A percentile compares a stretch with the other conserved stretches of the same genome.
These are phyloP conservation scores for Premnoplex brunnescens DNA, from an alignment of 2,797 vertebrate species.

Conservation along the genomic window DNA sequence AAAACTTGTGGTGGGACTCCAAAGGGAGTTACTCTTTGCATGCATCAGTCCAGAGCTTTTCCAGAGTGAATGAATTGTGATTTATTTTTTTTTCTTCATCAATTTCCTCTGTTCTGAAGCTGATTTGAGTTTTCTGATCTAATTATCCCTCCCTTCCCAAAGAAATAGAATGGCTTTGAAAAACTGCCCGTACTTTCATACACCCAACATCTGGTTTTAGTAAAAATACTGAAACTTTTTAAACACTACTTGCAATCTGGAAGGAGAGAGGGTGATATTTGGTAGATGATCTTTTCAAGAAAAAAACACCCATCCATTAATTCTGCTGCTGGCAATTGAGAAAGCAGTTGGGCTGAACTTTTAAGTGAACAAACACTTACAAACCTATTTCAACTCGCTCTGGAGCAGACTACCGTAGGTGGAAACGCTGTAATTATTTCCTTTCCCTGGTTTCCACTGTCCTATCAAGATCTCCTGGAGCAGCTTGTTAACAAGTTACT, in stretches of 20 bases:
- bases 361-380: conserved; percentile 42
- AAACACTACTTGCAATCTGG: neutral
- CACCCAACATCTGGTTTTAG: neutral
- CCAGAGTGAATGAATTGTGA: neutral
- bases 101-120: neutral
- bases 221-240: conserved; percentile 7
- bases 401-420: conserved; percentile 60
- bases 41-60: neutral
- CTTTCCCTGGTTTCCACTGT: conserved; percentile 45
- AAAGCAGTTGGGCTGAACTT: conserved; percentile 32
- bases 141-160: neutral
- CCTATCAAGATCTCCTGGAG: conserved; percentile 39
- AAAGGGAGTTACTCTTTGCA: neutral
- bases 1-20: neutral
- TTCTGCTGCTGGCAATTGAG: conserved; percentile 25
- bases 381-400: conserved; percentile 71
- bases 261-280: neutral
- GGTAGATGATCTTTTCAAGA: neutral
- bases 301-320: neutral
- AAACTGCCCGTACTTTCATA: neutral
- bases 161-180: neutral
- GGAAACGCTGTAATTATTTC: conserved; percentile 65
- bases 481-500: conserved; percentile 42
- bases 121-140: neutral
- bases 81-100: neutral